Evolutionary conservation across 2,797 vertebrate species (phyloP), one percentile per base, ranked within the genome.

Genomic region (Phrynocephalus forsythii): DNA sequence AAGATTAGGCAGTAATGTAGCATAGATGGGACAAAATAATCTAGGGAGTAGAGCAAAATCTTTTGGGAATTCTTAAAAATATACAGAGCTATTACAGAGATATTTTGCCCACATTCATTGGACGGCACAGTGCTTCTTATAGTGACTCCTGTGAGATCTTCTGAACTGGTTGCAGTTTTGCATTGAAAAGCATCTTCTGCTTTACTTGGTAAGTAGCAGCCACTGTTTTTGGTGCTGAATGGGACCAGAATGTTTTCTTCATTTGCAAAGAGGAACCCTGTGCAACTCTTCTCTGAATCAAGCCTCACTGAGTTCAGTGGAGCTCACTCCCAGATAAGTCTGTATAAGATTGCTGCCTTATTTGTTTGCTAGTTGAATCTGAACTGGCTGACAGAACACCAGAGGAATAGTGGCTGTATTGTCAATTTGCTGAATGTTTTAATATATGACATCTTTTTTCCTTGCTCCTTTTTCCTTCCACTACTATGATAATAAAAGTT

Each of bases 221-320:
- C 67, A 82, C 71, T 82, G 60, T 77, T n/a, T 82, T 87, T 77
- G 56, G 60, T 56, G 72, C 44, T 87, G 80, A 82, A 77, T 77
- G 52, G 67, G n/a, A 76, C 22, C 67, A 67, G 28, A 71, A 71
- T 48, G 44, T 28, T 87, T 67, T 7, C 18, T 28, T 82, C 1
- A 8, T 79, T 26, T 52, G 24, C 30, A 56, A 63, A 33, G 10
- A 52, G 22, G 6, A 7, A n/a, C 5, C 50, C 8, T 28, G 69
- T 30, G 11, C 18, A 56, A 33, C 6, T 60, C n/a, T 83, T 1
- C 15, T 83, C 68, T 56, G n/a, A 73, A 33, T 22, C 15, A 60
- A 60, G 77, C n/a, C 28, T 16, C 18, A 24, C 13, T 72, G 50
- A 73, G 20, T 73, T 73, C 50, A 73, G 26, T 56, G 30, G 82